Conservation (phyloP, 2,113 vertebrate genomes). For the Isurus oxyrinchus region DNA sequence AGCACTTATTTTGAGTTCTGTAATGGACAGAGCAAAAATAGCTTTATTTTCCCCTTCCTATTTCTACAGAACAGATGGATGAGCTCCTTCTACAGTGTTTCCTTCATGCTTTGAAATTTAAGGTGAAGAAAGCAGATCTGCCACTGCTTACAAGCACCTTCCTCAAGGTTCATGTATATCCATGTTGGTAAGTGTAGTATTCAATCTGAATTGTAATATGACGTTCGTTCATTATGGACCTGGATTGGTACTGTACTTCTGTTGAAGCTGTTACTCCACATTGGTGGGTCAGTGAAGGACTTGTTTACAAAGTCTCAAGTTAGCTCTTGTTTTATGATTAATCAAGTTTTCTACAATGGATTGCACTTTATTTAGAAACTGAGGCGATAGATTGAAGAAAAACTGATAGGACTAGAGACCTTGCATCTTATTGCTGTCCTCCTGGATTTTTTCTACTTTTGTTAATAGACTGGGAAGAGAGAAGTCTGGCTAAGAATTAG, state of each 20-base stretch:
- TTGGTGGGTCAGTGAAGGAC: background rate
- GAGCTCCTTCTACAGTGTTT: conserved; percentile 78
- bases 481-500: background rate
- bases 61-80: conserved; percentile 81
- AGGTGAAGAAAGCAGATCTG: conserved; percentile 86
- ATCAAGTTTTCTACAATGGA: background rate
- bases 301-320: background rate
- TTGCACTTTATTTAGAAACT: background rate
- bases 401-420: background rate
- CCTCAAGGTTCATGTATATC: conserved; percentile 81
- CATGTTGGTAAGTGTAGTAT: conserved; percentile 76
- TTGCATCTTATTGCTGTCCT: background rate
- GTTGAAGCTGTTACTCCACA: background rate
- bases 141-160: conserved; percentile 88
- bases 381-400: background rate
- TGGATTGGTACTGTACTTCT: background rate
- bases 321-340: background rate
- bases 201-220: background rate
- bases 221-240: background rate
- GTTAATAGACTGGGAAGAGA: background rate
- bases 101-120: conserved; percentile 82
- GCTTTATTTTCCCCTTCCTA: background rate
- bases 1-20: background rate
- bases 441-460: background rate
- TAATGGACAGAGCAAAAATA: background rate